These are phyloP conservation scores for Oreohelix idahoensis DNA, from an alignment of 1,140 invertebrate genomes.

Conservation along the genomic window DNA sequence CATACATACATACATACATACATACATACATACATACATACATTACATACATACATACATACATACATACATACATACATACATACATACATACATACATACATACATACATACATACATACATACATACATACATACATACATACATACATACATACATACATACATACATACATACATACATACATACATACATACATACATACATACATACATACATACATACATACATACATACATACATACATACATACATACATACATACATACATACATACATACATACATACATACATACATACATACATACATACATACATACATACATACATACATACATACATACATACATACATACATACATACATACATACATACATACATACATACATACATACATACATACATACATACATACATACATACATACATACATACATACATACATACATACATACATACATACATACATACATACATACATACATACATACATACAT, in stretches of 20 bases:
- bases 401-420: neutral
- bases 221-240: constrained; percentile 3
- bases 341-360: neutral
- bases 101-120: too few species aligned
- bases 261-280: constrained; percentile 24
- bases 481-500: constrained; percentile 22
- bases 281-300: neutral
- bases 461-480: constrained; percentile 9
- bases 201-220: too few species aligned
- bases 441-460: neutral
- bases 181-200: too few species aligned
- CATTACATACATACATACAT: too few species aligned
- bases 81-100: too few species aligned
- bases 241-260: constrained; percentile 11
- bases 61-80: too few species aligned
- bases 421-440: constrained; percentile 8
- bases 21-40: too few species aligned
- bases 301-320: constrained; percentile 14
- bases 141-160: too few species aligned
- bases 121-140: too few species aligned
- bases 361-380: neutral
- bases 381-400: neutral
- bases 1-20: too few species aligned
- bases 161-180: too few species aligned
- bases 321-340: constrained; percentile 25